Percentiles rank a stretch among this genome's conserved stretches.
Evolutionary conservation across 2,113 vertebrate genomes (phyloP).

Genomic region (Trinectes maculatus): DNA sequence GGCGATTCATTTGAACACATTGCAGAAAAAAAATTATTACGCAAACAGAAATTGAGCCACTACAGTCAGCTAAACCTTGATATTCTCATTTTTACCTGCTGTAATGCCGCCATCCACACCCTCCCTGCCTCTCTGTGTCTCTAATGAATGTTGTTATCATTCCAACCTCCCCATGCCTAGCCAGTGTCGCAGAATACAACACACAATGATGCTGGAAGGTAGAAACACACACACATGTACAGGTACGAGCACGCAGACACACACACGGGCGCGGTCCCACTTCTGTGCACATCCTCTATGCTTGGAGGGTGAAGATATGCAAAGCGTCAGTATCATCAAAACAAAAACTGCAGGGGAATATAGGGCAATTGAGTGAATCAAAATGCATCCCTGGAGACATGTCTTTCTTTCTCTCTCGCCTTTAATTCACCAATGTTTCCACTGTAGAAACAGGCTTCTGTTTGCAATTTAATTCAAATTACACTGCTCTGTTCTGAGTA

Average conservation of each 20-base stretch:
- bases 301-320: conserved; percentile 81
- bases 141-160: conserved; percentile 55
- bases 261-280: conserved; percentile 53
- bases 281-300: conserved; percentile 68
- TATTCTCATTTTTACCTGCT: conserved; percentile 42
- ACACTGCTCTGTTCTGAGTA: conserved; percentile 26
- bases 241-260: conserved; percentile 27
- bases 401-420: conserved; percentile 62
- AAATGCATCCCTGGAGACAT: conserved; percentile 80
- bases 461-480: conserved; percentile 45
- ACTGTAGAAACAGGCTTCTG: conserved; percentile 36
- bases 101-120: conserved; percentile 21
- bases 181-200: conserved; percentile 53
- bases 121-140: conserved; percentile 17
- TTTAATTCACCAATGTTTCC: conserved; percentile 45
- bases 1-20: not conserved
- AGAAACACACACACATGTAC: conserved; percentile 31
- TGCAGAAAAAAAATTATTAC: not conserved
- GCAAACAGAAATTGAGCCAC: not conserved
- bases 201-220: conserved; percentile 56
- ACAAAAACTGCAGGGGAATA: conserved; percentile 82
- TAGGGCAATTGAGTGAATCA: conserved; percentile 83
- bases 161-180: conserved; percentile 46
- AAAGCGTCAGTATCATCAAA: conserved; percentile 82
- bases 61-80: conserved; percentile 34